A percentile compares a stretch with the other conserved stretches of the same genome.
phyloP scores from a whole-genome alignment of 2,797 vertebrate genomes.

The Mareca strepera region DNA sequence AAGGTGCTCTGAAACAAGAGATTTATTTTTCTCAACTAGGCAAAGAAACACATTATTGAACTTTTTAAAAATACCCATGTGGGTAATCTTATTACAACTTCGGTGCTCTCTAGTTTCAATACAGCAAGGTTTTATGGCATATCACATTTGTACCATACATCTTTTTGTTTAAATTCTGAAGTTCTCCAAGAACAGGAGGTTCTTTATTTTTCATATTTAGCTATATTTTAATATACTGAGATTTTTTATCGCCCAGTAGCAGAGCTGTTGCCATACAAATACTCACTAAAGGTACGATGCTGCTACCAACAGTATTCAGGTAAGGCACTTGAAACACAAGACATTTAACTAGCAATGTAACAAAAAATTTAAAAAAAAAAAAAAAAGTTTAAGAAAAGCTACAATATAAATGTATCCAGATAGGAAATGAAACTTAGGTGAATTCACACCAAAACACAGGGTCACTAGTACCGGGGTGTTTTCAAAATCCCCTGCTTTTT shows the following conservation, averaged over 20 bases:
- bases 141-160: background rate
- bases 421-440: background rate
- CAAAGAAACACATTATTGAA: slow-evolving; percentile 1
- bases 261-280: background rate
- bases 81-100: slow-evolving; percentile 15
- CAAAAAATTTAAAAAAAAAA: background rate
- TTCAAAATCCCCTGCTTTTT: background rate
- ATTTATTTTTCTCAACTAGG: slow-evolving; percentile 34
- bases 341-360: background rate
- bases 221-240: background rate
- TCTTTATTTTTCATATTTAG: slow-evolving; percentile 5
- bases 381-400: background rate
- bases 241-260: background rate
- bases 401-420: background rate
- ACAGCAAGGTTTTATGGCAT: background rate
- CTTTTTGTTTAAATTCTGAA: slow-evolving; percentile 3
- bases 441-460: too few species aligned
- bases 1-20: slow-evolving; percentile 11
- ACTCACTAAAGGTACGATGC: background rate
- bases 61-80: slow-evolving; percentile 57
- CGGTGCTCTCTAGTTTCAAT: background rate
- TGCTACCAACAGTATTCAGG: background rate
- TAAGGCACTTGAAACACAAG: background rate
- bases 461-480: background rate
- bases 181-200: background rate